Percentiles rank a stretch among this genome's conserved stretches.
Evolutionary conservation across 2,888 invertebrate genomes (phyloP).

Genomic region (Netelia melanura): DNA sequence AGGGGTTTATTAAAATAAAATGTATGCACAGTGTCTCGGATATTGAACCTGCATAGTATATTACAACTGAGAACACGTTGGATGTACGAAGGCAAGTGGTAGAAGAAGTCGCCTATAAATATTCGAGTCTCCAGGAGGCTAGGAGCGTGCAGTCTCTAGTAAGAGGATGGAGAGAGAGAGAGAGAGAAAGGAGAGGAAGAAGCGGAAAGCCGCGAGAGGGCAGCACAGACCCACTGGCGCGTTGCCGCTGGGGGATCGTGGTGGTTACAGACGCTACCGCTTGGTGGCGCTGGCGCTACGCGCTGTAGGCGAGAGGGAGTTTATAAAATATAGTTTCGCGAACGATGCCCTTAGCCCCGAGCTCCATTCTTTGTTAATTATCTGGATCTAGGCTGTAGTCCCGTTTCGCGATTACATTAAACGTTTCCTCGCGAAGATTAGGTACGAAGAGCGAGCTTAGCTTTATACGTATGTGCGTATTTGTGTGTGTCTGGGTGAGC

Average conservation of each 20-base stretch:
- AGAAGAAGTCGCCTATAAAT: constrained; percentile 61
- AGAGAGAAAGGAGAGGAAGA: neutral
- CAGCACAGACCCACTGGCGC: neutral
- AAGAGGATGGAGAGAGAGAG: neutral
- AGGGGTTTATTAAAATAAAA: constrained; percentile 57
- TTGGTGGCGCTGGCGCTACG: neutral
- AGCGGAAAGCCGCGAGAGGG: neutral
- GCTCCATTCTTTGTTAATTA: constrained; percentile 67
- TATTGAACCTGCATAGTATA: constrained; percentile 52
- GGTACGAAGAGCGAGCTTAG: neutral
- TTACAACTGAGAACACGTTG: constrained; percentile 27
- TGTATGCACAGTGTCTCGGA: constrained; percentile 46
- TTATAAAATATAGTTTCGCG: constrained; percentile 60
- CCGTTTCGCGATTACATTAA: constrained; percentile 65
- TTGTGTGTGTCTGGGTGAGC: neutral
- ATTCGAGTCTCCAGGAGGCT: constrained; percentile 49
- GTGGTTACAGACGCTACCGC: neutral
- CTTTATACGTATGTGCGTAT: neutral
- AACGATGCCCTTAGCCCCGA: constrained; percentile 53
- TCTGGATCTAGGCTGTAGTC: constrained; percentile 60
- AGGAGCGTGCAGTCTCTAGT: neutral
- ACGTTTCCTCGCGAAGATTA: constrained; percentile 60
- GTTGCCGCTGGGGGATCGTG: neutral
- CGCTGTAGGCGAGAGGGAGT: constrained; percentile 19
- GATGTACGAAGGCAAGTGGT: constrained; percentile 14